Percentiles rank a stretch among this genome's conserved stretches.
Evolutionary conservation across 2,113 vertebrate genomes (phyloP).

Genomic region (Ptyas mucosa): DNA sequence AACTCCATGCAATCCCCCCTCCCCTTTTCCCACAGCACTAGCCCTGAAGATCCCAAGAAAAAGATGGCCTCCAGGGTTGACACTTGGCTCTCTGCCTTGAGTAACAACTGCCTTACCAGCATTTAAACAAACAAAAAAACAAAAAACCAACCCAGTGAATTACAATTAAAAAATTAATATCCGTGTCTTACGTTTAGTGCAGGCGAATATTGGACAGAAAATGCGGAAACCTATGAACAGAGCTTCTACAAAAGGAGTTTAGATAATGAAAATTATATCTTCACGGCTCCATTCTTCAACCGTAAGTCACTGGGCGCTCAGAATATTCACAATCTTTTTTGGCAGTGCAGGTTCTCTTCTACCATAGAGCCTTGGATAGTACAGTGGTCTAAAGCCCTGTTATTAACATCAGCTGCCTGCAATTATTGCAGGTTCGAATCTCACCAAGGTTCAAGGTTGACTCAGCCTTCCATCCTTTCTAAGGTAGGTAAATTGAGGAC

Average conservation of each 20-base stretch:
- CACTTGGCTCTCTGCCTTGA: background rate
- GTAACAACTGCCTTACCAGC: background rate
- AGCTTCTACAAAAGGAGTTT: slow-evolving; percentile 98
- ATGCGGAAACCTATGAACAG: slow-evolving; percentile 91
- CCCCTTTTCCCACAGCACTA: too few species aligned
- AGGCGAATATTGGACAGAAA: slow-evolving; percentile 92
- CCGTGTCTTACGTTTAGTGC: slow-evolving; percentile 63
- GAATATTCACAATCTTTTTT: background rate
- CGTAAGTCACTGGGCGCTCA: slow-evolving; percentile 73
- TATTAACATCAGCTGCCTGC: too few species aligned
- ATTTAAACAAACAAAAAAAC: background rate
- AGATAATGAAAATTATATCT: slow-evolving; percentile 96
- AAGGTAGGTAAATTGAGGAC: too few species aligned
- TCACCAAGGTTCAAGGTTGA: too few species aligned
- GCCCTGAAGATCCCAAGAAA: too few species aligned
- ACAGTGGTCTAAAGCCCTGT: too few species aligned
- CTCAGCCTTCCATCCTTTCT: too few species aligned
- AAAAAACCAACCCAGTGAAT: rapidly evolving
- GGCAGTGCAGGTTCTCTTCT: background rate
- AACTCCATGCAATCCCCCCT: too few species aligned
- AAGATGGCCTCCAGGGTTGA: too few species aligned
- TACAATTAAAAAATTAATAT: slow-evolving; percentile 1
- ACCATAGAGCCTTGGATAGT: too few species aligned
- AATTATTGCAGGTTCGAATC: too few species aligned
- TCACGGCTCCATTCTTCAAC: slow-evolving; percentile 91